Conservation (phyloP, 2,888 invertebrate species). For the Catocala sponsa region DNA sequence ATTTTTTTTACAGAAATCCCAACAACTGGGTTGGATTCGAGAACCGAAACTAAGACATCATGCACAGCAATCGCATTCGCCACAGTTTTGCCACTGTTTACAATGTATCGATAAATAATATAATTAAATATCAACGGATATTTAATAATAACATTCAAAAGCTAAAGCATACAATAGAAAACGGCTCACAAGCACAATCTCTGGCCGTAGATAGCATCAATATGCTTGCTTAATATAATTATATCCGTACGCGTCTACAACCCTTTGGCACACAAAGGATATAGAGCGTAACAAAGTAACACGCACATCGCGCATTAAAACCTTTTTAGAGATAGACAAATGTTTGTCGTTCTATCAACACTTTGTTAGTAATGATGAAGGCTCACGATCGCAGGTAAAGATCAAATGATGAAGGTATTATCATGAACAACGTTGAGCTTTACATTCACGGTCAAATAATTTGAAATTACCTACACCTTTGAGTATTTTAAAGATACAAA, state of each 20-base stretch:
- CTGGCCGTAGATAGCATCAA: constrained; percentile 1
- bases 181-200: neutral
- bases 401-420: neutral
- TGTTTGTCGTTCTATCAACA: constrained; percentile 37
- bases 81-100: too few relatives aligned
- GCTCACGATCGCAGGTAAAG: constrained; percentile 2
- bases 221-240: constrained; percentile 19
- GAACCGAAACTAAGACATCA: too few relatives aligned
- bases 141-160: too few relatives aligned
- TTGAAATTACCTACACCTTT: neutral
- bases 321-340: constrained; percentile 48
- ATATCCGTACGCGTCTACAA: constrained; percentile 15
- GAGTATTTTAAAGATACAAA: too few relatives aligned
- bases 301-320: constrained; percentile 61
- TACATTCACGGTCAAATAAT: neutral
- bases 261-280: constrained; percentile 47
- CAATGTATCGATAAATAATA: too few relatives aligned
- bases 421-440: neutral
- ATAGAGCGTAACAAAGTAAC: constrained; percentile 49
- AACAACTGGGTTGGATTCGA: too few relatives aligned
- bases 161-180: too few relatives aligned
- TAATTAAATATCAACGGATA: too few relatives aligned
- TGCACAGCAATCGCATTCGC: too few relatives aligned
- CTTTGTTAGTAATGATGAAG: constrained; percentile 19
- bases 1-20: too few relatives aligned